Evolutionary conservation across 2,888 invertebrate genomes (phyloP), one percentile per base, ranked within the genome.

Genomic region (Cantharis rustica): DNA sequence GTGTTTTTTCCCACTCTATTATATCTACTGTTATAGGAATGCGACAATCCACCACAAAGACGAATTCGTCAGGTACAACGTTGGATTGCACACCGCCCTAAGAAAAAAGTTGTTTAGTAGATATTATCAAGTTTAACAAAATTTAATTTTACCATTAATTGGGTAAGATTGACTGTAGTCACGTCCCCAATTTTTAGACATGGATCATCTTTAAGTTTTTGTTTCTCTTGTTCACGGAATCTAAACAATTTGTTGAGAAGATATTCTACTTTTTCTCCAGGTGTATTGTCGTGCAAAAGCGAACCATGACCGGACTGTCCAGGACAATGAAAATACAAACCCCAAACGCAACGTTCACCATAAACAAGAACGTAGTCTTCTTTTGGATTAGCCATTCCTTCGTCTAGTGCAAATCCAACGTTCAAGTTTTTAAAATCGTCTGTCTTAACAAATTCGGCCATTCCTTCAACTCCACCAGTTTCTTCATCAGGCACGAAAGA

Each of bases 291-390:
- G 74, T 95, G 89, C 78, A 97, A 89, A 61, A 95, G 89, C 0
- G 96, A 96, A 0, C 96, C 97, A 86, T 98, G 97, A 0, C 97
- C 97, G 1, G 97, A 93, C 62, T 92, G 92, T n/a, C 97, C 97
- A 47, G 91, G 90, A 80, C 95, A 95, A 75, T 92, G 93, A 10
- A 96, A 92, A 80, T 47, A n/a, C n/a, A 47, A 47, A 13, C 20
- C n/a, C 64, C 64, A 66, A 66, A 17, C 64, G n/a, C 64, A 66
- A 20, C 64, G 90, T 87, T 95, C 95, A 0, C 93, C 95, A 85
- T 94, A 93, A 85, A 92, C 95, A 0, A 95, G 86, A 0, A 92
- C 88, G 84, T 91, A 94, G 23, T 91, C 91, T 7, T 94, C 92
- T 31, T 87, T 90, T 0, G 92, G 92, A 82, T 91, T 93, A 0